Conservation (phyloP, 2,797 vertebrate genomes). For the Acipenser oxyrinchus region DNA sequence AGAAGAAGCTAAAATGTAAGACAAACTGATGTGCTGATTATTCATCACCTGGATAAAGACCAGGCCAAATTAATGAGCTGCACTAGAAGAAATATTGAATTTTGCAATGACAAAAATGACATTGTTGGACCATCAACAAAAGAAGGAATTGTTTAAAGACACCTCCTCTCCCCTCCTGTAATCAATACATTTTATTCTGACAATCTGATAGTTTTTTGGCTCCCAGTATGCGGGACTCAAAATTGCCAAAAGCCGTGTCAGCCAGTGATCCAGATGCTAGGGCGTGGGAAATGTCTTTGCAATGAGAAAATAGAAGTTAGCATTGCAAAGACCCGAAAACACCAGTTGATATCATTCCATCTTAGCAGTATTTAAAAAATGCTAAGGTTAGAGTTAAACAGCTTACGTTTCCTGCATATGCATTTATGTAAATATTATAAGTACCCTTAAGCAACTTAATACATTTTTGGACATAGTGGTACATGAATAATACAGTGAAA, state of each 20-base stretch:
- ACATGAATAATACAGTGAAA: no score
- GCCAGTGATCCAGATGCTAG: constrained; percentile 29
- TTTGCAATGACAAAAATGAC: no score
- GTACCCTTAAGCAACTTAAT: not conserved
- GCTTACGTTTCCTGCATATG: not conserved
- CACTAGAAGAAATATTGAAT: no score
- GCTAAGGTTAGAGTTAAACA: constrained; percentile 1
- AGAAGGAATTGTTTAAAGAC: not conserved
- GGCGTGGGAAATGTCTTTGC: constrained; percentile 26
- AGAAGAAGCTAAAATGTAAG: no score
- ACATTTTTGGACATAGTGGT: not conserved
- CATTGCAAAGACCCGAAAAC: not conserved
- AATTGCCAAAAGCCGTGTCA: constrained; percentile 23
- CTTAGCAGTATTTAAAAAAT: constrained; percentile 2
- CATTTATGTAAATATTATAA: not conserved
- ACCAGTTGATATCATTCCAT: not conserved
- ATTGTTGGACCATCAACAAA: no score
- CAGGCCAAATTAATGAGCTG: no score
- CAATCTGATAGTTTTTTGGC: constrained; percentile 19
- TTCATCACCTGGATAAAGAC: no score
- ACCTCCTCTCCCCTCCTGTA: not conserved
- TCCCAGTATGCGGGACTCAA: constrained; percentile 11
- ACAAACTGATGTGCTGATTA: no score
- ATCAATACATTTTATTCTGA: constrained; percentile 15
- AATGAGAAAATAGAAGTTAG: constrained; percentile 23